Evolutionary conservation across 30 jellyfish, hydroid and myxozoan genomes (phyloP), one percentile per base, ranked within the genome.

Genomic region (Turritopsis rubra): DNA sequence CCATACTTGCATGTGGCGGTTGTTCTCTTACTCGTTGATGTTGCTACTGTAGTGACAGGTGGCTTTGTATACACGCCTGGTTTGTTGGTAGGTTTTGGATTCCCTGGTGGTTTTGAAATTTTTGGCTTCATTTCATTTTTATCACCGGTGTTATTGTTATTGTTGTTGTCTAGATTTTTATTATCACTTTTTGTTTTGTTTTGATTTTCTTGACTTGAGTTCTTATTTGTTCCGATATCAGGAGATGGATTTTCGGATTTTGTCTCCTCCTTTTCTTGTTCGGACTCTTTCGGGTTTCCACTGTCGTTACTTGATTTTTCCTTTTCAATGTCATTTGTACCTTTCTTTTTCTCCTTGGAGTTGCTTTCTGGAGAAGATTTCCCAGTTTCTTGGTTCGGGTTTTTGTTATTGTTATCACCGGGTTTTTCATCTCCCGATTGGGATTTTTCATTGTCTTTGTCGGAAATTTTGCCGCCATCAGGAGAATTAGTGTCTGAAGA

Each of bases 21-120:
- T 13, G 13, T 17, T 19, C 19, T 68, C 19, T 68, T 27, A n/a
- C 31, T 68, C 22, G 77, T 68, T 9, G 8, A 68, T 19, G 28
- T 68, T 68, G 28, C 31, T n/a, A n/a, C 19, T 9, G 77, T n/a
- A n/a, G 22, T 0, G 28, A n/a, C 31, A 68, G 77, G 28, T n/a
- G 77, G 77, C 30, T 68, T 68, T 9, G 1, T 68, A n/a, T 7
- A 68, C 30, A 7, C 21, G 28, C 77, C 77, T 7, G 77, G 77
- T 68, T 68, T 68, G 30, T 68, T 68, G 28, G 77, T 68, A 7
- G 77, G 77, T 68, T 68, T 68, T 9, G 77, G 77, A 19, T 68
- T 68, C 16, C 31, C 30, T 7, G 77, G 77, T n/a, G 77, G 77
- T 68, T 68, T 68, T 22, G 30, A 41, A 41, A 41, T 41, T 41